phyloP scores from a whole-genome alignment of 2,113 vertebrate genomes.

The Macrotus californicus region DNA sequence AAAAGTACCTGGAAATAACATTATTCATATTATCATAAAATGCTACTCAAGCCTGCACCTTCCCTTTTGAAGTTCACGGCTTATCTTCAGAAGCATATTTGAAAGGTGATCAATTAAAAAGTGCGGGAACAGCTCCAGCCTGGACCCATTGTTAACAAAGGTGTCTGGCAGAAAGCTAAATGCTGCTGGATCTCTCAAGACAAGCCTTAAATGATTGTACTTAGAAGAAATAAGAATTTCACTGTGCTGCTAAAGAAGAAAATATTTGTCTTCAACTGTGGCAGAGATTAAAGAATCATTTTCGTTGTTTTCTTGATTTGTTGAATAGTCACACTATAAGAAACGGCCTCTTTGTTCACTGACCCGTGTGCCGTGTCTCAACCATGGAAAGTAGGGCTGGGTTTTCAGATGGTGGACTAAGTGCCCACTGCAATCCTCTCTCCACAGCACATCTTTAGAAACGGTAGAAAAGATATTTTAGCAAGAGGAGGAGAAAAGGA shows the following conservation, averaged over 20 bases:
- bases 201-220: constrained; percentile 1
- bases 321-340: neutral
- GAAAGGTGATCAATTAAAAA: constrained; percentile 43
- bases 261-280: neutral
- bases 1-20: constrained; percentile 24
- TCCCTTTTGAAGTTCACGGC: constrained; percentile 34
- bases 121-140: neutral
- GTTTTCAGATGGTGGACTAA: neutral
- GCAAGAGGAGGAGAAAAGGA: neutral
- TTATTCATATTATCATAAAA: neutral
- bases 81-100: constrained; percentile 30
- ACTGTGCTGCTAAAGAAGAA: constrained; percentile 1
- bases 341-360: neutral
- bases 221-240: neutral
- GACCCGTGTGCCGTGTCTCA: neutral
- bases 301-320: neutral
- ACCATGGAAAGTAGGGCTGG: neutral
- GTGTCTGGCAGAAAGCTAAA: constrained; percentile 16
- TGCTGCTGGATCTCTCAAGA: neutral
- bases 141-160: constrained; percentile 3
- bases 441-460: neutral
- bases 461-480: neutral
- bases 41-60: neutral
- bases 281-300: constrained; percentile 20
- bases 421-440: neutral